Evolutionary conservation across 2,797 vertebrate species (phyloP), one percentile per base, ranked within the genome.

Genomic region (Pangasius sanitwongsei): DNA sequence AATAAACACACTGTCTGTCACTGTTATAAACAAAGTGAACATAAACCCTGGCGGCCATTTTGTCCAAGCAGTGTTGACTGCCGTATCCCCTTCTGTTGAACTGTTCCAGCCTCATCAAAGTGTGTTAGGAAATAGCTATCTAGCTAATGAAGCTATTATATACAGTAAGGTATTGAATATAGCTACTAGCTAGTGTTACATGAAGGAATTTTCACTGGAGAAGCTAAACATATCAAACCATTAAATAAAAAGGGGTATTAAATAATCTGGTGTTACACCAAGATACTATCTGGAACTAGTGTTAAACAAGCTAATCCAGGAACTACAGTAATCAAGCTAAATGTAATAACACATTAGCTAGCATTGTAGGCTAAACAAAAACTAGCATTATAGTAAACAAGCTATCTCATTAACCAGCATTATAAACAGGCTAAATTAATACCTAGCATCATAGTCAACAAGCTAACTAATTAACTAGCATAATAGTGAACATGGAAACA

Each of bases 11-110:
- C 34, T 13, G 77, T 55, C 55, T 25, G 34, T 37, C 34, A 61
- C 31, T 61, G 75, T 11, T 61, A 25, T 82, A 82, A 82, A 61
- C 55, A 61, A 41, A 82, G 75, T 53, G 48, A 57, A 82, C 78
- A 57, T 57, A 34, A 81, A 81, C n/a, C 77, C n/a, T 34, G 53
- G n/a, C 0, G 55, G 55, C 31, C 31, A 81, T 81, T 34, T 59
- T 57, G 78, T 57, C 31, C 2, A 6, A 16, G 28, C 77, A 16
- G 0, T 18, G 13, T 48, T 78, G 48, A 78, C 28, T 20, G 50
- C 50, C 1, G 20, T 28, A 41, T 75, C 15, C 13, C 48, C 25
- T n/a, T 28, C 25, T 55, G 48, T 53, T n/a, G 2, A 53, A 55
- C 50, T 34, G 50, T 55, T 55, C 50, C 28, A 53, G 44, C 12